phyloP scores from a whole-genome alignment of 2,113 vertebrate species.

The Hucho hucho region DNA sequence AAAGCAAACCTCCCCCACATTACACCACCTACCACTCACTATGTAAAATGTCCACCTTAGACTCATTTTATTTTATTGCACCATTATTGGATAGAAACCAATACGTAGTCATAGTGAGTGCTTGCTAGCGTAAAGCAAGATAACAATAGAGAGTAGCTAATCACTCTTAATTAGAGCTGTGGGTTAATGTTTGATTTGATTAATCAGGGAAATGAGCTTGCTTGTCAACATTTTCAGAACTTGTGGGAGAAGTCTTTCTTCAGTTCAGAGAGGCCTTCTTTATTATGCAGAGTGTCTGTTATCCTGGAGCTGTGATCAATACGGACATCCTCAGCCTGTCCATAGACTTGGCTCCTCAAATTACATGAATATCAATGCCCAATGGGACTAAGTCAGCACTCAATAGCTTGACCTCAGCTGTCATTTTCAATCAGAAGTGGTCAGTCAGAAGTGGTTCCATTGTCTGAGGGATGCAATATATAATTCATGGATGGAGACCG shows the following conservation, averaged over 20 bases:
- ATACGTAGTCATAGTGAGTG: neutral
- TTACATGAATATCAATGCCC: neutral
- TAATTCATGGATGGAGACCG: neutral
- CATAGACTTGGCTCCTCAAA: constrained; percentile 3
- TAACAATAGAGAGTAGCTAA: neutral
- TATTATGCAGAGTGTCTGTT: neutral
- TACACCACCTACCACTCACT: neutral
- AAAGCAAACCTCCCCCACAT: neutral
- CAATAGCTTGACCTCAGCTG: neutral
- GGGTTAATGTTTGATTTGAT: constrained; percentile 1
- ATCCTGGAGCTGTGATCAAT: constrained; percentile 8
- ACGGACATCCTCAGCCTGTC: neutral
- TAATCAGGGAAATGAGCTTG: neutral
- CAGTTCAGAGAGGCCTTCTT: no score
- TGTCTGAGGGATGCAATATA: constrained; percentile 3
- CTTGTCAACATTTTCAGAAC: neutral
- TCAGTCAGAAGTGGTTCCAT: neutral
- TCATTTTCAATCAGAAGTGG: neutral
- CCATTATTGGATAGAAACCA: neutral
- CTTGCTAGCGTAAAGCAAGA: neutral
- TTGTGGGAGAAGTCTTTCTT: neutral
- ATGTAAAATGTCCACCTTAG: neutral
- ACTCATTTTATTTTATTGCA: neutral
- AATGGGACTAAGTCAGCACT: constrained; percentile 1
- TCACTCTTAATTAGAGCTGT: neutral